Base-by-base conservation (phyloP, 2,797 vertebrate species). In the Sebastes steindachneri region DNA sequence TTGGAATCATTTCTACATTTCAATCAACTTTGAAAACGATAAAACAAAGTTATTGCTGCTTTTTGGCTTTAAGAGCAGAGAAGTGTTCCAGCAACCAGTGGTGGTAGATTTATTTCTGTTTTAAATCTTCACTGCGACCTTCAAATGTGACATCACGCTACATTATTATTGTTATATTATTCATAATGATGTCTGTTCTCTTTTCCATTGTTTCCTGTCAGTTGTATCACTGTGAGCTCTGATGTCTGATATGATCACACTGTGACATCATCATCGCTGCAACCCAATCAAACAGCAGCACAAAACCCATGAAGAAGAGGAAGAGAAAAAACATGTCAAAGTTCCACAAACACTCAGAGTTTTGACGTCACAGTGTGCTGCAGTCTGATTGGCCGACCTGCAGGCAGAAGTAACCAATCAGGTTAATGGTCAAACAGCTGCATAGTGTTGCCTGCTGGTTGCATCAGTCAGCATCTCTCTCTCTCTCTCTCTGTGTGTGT, bases 391-490 rank as follows among this genome's bases (percentile, higher is more conserved):
- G 63, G 55, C 37, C 15, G 15, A 68, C 3, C 57, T 28, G 31
- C 17, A 9, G 28, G 9, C 29, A 54, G 45, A 15, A 70, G 23
- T 23, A 76, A 55, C 67, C 58, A 48, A 80, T 82, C 73, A 57
- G 80, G 9, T 67, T 45, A 14, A 48, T 7, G 67, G 70, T 5
- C n/a, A 71, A 71, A 66, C 48, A 35, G 59, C 63, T 28, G 10
- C 73, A 54, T 10, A 4, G 60, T 3, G 63, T 89, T 89, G 83
- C 84, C 63, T n/a, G 35, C 2, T 41, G 63, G 79, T 90, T 92
- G 87, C 89, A 84, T 92, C 89, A 90, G 82, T 86, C 85, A 75
- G 79, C 76, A 63, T 80, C 79, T 69, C 79, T 35, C 69, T 54
- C 68, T 73, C 51, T 55, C 59, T 69, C 14, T 41, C 28, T 48